Evolutionary conservation across 2,888 invertebrate species (phyloP), one percentile per base, ranked within the genome.

Genomic region (Deroplatys truncata): DNA sequence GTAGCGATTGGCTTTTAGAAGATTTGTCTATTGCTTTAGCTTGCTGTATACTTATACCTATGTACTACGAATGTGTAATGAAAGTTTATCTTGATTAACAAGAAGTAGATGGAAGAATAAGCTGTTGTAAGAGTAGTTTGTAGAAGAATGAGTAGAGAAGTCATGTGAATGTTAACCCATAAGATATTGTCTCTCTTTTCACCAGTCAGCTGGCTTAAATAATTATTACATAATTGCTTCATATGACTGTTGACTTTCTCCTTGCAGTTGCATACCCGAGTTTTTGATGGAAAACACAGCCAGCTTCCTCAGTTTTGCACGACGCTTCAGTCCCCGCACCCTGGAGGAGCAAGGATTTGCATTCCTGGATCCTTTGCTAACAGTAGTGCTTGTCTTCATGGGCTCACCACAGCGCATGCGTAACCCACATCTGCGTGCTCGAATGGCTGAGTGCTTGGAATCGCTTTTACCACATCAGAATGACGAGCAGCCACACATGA

Each of bases 391-490:
- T 43, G 95, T 97, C 2, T 97, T 97, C 92, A 99, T 99, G 98
- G 98, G 98, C 0, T 97, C 97, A 88, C 95, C 97, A 0, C 93
- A 95, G 5, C 94, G 97, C 89, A 96, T 98, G 90, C 96, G 97
- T 92, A 99, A 99, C 94, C 99, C 99, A 0, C 99, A 99, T 94
- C 94, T 98, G 90, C 95, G 99, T 90, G 99, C 99, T 0, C 96
- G 97, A 89, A 93, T 99, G 90, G 98, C 99, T 0, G 98, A 98
- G 93, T 97, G 97, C 88, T 94, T 99, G 20, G 98, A 98, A 92
- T 96, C 97, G 13, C 95, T 99, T 92, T 93, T 99, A 92, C 98
- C 98, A 0, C 94, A 95, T 91, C 94, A 95, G 49, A 95, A 95
- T 0, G 96, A 96, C 88, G 95, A 95, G 89, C 94, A 92, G 90